A percentile compares a stretch with the other conserved stretches of the same genome.
Evolutionary conservation across 1,140 invertebrate species (phyloP).

Genomic region (Coptotermes formosanus): DNA sequence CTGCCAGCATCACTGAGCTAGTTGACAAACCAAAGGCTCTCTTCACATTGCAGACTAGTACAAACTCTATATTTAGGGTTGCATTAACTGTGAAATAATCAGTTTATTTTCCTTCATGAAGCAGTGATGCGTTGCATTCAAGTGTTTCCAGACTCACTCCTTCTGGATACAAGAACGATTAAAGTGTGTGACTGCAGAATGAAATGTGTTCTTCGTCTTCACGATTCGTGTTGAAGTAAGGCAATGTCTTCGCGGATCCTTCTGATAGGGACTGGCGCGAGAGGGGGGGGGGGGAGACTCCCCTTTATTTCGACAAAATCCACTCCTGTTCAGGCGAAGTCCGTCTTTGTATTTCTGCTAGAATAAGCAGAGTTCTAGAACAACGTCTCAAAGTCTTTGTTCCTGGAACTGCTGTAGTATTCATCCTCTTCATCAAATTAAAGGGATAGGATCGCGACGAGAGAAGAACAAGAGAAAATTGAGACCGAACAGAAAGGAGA

Average conservation of each 20-base stretch:
- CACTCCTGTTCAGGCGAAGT: neutral
- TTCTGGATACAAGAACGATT: neutral
- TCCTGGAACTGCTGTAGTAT: neutral
- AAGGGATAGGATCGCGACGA: neutral
- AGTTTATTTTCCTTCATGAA: neutral
- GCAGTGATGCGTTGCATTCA: neutral
- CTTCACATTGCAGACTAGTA: neutral
- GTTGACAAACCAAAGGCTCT: neutral
- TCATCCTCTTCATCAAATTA: slow-evolving; percentile 14
- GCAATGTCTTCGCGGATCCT: neutral
- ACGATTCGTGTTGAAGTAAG: neutral
- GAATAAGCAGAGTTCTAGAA: neutral
- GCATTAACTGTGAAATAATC: neutral
- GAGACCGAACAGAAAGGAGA: neutral
- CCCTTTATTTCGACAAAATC: neutral
- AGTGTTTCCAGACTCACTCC: neutral
- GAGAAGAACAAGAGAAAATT: neutral
- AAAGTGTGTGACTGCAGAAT: neutral
- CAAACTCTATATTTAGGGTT: neutral
- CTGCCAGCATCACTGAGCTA: neutral
- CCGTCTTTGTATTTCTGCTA: slow-evolving; percentile 14
- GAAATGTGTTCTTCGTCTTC: neutral
- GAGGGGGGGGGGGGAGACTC: neutral
- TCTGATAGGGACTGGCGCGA: neutral
- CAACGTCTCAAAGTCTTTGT: neutral